Percentiles rank a stretch among this genome's conserved stretches.
Conservation (phyloP, 2,797 vertebrate species). For the Momotus momota region DNA sequence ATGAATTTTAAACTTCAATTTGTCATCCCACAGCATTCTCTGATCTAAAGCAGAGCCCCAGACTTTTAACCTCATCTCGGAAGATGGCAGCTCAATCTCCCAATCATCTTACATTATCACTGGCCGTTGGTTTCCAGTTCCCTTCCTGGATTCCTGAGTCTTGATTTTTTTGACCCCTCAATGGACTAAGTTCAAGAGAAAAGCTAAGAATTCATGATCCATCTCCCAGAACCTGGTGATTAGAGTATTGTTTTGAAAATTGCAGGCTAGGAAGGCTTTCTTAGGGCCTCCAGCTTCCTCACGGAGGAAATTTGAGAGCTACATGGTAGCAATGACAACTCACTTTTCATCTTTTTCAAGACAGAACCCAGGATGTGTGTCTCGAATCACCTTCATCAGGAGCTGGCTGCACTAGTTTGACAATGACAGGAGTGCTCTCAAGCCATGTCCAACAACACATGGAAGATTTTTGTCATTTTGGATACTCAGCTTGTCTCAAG, state of each 20-base stretch:
- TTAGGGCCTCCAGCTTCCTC: neutral
- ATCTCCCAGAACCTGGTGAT: neutral
- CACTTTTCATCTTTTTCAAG: neutral
- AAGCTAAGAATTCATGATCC: neutral
- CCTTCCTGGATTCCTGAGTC: neutral
- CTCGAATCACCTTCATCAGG: neutral
- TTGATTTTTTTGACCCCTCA: neutral
- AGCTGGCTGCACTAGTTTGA: neutral
- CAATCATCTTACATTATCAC: neutral
- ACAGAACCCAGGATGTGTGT: neutral
- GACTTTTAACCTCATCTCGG: neutral
- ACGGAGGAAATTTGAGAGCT: neutral
- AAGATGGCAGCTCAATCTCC: neutral
- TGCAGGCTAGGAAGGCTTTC: neutral
- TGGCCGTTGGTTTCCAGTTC: neutral
- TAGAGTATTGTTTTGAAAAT: neutral
- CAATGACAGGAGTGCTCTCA: neutral
- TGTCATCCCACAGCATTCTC: neutral
- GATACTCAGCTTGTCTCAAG: neutral
- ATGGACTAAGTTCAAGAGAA: neutral
- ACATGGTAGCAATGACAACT: neutral
- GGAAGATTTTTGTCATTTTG: neutral
- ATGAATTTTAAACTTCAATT: neutral
- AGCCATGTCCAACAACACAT: neutral
- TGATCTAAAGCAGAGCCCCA: neutral